Conservation (phyloP, 1,140 invertebrate species). For the Centruroides sculpturatus region DNA sequence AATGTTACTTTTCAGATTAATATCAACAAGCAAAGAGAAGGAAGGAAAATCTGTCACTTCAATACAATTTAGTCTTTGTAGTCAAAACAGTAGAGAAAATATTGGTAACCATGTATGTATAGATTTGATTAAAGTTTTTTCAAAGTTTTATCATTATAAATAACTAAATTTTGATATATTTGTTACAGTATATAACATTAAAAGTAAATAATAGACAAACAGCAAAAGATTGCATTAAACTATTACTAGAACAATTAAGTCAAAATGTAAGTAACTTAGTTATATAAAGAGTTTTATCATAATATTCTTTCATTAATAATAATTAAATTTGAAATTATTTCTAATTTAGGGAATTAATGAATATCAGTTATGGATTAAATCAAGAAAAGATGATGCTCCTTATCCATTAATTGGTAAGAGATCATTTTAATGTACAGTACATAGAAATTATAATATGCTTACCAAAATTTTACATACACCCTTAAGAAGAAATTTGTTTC, state of each 20-base stretch:
- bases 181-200: conserved; percentile 12
- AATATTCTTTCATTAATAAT: background rate
- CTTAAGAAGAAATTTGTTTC: too few relatives aligned
- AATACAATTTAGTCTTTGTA: conserved; percentile 63
- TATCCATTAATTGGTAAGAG: conserved; percentile 47
- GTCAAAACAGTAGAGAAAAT: conserved; percentile 54
- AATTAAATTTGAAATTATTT: background rate
- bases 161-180: background rate
- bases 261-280: conserved; percentile 8
- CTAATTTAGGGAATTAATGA: conserved; percentile 31
- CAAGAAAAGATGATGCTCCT: conserved; percentile 46
- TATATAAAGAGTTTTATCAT: background rate
- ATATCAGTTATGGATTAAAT: conserved; percentile 54
- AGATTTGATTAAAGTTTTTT: background rate
- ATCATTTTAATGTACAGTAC: too few relatives aligned
- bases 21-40: conserved; percentile 44
- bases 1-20: conserved; percentile 28
- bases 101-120: conserved; percentile 28
- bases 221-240: conserved; percentile 12
- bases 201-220: conserved; percentile 14
- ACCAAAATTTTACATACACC: too few relatives aligned
- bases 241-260: conserved; percentile 5
- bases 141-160: background rate
- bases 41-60: conserved; percentile 42
- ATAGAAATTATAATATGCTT: too few relatives aligned